Evolutionary conservation across 2,888 invertebrate genomes (phyloP), one percentile per base, ranked within the genome.

Genomic region (Folsomia candida): DNA sequence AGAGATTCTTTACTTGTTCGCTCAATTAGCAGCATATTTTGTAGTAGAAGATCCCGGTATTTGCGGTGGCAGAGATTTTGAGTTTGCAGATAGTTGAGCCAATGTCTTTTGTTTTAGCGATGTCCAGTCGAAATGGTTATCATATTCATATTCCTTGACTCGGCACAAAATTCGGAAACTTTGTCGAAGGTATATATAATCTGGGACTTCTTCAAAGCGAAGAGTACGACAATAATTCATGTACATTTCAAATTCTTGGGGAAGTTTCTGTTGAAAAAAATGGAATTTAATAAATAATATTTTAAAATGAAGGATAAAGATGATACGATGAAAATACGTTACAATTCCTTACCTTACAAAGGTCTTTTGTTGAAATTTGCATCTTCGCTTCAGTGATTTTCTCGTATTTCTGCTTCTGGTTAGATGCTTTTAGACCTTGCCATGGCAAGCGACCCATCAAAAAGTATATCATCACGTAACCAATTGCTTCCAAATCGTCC

Each of bases 81-180:
- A 66, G 29, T 70, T 75, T 51, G 76, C 79, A 69, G 78, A 77
- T 69, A 79, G 75, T 51, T 78, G 73, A 24, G 77, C 79, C 28
- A 77, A 78, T 28, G 79, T 79, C 72, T 79, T 79, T 72, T 79
- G 79, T 70, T 97, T 98, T 83, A 97, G 89, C 91, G 97, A 92
- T 85, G 99, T 99, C 99, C 99, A 99, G 85, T 99, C 99, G 84
- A 98, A 99, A 67, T 98, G 94, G 84, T 98, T 99, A 85, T 99
- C 99, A 83, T 98, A 98, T 68, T 96, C 96, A 85, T 97, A 98
- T 72, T 96, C 95, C 85, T 97, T 91, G 81, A 94, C 89, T 85
- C 97, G 96, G 87, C 99, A 99, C 71, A 99, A 87, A 76, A 93
- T 93, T 76, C 98, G 90, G 87, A 99, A 98, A 80, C 98, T 86